Conservation (phyloP, 2,113 vertebrate genomes). For the Varanus komodoensis region DNA sequence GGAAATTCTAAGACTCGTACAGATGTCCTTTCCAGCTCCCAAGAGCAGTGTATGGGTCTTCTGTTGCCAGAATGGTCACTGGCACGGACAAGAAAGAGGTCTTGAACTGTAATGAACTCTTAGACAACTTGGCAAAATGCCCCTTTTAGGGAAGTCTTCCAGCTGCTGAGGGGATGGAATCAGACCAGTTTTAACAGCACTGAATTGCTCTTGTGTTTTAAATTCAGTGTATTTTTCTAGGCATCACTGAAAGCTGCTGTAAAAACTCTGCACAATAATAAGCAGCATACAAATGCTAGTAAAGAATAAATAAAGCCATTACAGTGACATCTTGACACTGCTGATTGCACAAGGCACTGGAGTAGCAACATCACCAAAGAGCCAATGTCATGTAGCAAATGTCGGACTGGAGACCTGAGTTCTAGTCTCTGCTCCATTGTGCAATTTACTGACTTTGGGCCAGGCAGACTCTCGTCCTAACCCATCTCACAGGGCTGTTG, state of each 20-base stretch:
- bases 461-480: no score
- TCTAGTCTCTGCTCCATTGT: no score
- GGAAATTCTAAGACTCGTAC: not conserved
- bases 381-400: no score
- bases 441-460: no score
- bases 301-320: not conserved
- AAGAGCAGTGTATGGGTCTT: not conserved
- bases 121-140: no score
- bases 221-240: not conserved
- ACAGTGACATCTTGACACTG: not conserved
- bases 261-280: not conserved
- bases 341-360: no score
- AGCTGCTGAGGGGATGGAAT: not conserved
- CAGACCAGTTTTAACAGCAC: not conserved
- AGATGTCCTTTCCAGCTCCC: no score
- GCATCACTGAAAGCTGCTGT: not conserved
- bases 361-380: no score
- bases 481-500: no score
- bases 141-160: not conserved
- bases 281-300: not conserved
- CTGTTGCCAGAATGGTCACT: not conserved
- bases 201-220: not conserved
- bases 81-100: no score
- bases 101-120: no score
- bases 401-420: no score